These are phyloP conservation scores for Toxotes jaculatrix DNA, from an alignment of 2,113 vertebrate species.

Conservation along the genomic window DNA sequence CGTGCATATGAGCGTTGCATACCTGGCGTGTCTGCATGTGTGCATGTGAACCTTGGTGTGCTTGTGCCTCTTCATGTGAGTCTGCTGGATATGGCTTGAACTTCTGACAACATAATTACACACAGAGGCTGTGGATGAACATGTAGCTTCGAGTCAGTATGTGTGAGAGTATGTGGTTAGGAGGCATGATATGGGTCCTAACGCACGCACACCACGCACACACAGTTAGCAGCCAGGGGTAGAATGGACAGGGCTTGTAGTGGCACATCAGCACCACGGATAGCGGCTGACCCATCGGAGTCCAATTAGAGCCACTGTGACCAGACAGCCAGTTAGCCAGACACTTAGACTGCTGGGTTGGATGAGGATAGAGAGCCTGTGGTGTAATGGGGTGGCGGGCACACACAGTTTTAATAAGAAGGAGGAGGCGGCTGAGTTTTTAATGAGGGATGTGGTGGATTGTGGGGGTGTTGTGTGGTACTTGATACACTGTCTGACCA, in stretches of 20 bases:
- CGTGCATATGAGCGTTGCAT: constrained; percentile 29
- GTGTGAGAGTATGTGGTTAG: constrained; percentile 68
- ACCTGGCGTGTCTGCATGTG: constrained; percentile 24
- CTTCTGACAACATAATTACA: constrained; percentile 80
- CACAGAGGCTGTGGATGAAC: constrained; percentile 65
- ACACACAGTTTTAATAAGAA: constrained; percentile 69
- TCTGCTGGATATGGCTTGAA: constrained; percentile 59
- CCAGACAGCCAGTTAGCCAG: constrained; percentile 70
- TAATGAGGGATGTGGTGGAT: constrained; percentile 67
- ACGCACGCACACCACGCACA: constrained; percentile 22
- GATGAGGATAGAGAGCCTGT: constrained; percentile 57
- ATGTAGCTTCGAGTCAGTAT: constrained; percentile 68
- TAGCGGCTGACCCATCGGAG: constrained; percentile 66
- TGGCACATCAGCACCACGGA: constrained; percentile 74
- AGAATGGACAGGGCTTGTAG: constrained; percentile 38
- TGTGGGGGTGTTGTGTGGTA: constrained; percentile 34
- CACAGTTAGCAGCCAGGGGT: constrained; percentile 17
- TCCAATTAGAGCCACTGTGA: constrained; percentile 78
- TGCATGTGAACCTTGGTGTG: constrained; percentile 8
- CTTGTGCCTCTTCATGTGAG: constrained; percentile 49
- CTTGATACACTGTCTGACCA: constrained; percentile 50
- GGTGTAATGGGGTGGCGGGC: constrained; percentile 52
- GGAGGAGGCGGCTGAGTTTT: constrained; percentile 58
- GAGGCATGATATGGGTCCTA: constrained; percentile 58
- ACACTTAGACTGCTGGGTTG: constrained; percentile 51